phyloP scores from a whole-genome alignment of 1,140 invertebrate species.

The Himalopsyche phryganea region DNA sequence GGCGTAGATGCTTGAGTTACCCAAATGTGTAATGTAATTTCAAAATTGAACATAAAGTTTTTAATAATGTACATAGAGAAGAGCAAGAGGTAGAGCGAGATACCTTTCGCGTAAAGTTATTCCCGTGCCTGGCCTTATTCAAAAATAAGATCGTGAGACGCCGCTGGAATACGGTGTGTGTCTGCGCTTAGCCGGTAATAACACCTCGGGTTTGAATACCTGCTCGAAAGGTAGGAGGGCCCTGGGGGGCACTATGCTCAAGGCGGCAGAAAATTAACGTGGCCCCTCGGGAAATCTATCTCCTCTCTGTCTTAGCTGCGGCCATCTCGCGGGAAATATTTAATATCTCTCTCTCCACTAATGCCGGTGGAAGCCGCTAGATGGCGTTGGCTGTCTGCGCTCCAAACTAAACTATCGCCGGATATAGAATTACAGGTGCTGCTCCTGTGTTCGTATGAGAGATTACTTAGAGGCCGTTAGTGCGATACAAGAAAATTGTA shows the following conservation, averaged over 20 bases:
- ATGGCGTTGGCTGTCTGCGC: slow-evolving; percentile 17
- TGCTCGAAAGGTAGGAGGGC: slow-evolving; percentile 51
- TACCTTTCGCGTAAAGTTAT: too few relatives aligned
- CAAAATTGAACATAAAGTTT: too few relatives aligned
- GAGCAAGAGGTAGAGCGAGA: too few relatives aligned
- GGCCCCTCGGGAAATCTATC: slow-evolving; percentile 60
- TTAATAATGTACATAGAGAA: too few relatives aligned
- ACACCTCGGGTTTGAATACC: slow-evolving; percentile 51
- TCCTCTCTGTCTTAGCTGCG: slow-evolving; percentile 34
- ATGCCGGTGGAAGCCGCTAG: slow-evolving; percentile 4
- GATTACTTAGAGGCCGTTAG: too few relatives aligned
- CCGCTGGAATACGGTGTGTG: slow-evolving; percentile 41
- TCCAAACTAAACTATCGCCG: slow-evolving; percentile 6
- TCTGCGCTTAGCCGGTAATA: slow-evolving; percentile 45
- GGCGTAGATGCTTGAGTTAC: too few relatives aligned
- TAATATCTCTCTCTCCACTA: slow-evolving; percentile 27
- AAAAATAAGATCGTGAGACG: slow-evolving; percentile 36
- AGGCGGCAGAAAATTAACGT: slow-evolving; percentile 70
- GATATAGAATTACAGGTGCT: slow-evolving; percentile 10
- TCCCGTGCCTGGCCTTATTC: slow-evolving; percentile 1
- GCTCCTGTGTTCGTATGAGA: neutral
- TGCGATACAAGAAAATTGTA: too few relatives aligned
- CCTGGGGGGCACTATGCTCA: slow-evolving; percentile 63
- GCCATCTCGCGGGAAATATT: slow-evolving; percentile 35
- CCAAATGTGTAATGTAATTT: too few relatives aligned